Evolutionary conservation across 1,140 invertebrate genomes (phyloP).

Genomic region (Hermetia illucens): DNA sequence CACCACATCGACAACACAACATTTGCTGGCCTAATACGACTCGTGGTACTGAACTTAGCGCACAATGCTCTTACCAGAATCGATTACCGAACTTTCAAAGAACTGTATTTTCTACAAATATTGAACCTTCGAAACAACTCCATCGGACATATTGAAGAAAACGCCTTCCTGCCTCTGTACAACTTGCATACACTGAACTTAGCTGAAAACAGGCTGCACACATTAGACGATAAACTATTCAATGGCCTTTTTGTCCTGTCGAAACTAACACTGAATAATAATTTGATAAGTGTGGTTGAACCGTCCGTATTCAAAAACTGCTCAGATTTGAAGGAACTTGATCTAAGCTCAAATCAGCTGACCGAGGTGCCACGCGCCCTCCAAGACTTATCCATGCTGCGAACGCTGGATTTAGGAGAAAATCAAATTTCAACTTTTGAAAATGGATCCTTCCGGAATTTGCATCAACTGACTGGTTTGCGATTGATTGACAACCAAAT

Average conservation of each 20-base stretch:
- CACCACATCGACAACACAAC: constrained; percentile 68
- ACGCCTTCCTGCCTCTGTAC: constrained; percentile 71
- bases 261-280: constrained; percentile 71
- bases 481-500: constrained; percentile 74
- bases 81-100: constrained; percentile 72
- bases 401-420: constrained; percentile 73
- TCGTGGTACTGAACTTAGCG: constrained; percentile 73
- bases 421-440: constrained; percentile 68
- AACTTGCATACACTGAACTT: constrained; percentile 76
- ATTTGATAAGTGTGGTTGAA: constrained; percentile 66
- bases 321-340: constrained; percentile 77
- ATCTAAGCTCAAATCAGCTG: constrained; percentile 74
- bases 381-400: constrained; percentile 64
- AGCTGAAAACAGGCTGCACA: constrained; percentile 68
- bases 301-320: constrained; percentile 78
- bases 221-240: constrained; percentile 65
- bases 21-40: constrained; percentile 66
- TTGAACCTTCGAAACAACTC: constrained; percentile 77
- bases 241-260: constrained; percentile 72
- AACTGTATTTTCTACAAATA: constrained; percentile 74
- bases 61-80: constrained; percentile 69
- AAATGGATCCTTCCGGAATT: constrained; percentile 68
- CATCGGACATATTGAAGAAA: constrained; percentile 72
- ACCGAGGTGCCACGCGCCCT: constrained; percentile 66
- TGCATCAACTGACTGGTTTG: constrained; percentile 72